These are phyloP conservation scores for Marmota monax DNA, from an alignment of 2,113 vertebrate species.

Conservation along the genomic window DNA sequence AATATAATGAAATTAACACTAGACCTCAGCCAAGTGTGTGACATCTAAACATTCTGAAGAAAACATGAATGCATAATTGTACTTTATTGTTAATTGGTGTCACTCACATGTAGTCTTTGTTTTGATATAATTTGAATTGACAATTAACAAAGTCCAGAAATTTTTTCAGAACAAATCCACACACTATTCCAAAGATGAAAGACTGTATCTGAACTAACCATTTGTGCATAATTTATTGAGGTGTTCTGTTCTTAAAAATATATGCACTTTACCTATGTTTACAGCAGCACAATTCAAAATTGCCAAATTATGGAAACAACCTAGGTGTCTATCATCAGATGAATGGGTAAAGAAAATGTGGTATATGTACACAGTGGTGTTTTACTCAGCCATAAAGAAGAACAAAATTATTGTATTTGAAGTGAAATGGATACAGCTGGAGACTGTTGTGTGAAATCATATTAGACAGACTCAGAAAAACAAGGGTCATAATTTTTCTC, in stretches of 20 bases:
- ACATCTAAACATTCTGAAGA: conserved; percentile 25
- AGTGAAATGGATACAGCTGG: no score
- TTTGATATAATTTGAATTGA: conserved; percentile 9
- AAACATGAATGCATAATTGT: not conserved
- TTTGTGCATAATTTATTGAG: not conserved
- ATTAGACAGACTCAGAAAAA: no score
- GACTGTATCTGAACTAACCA: not conserved
- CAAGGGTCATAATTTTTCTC: no score
- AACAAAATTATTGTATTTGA: no score
- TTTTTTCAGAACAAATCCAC: not conserved
- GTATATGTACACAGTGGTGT: no score
- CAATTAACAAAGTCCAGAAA: not conserved
- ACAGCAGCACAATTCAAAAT: no score
- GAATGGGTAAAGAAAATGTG: no score
- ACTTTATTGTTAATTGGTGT: conserved; percentile 27
- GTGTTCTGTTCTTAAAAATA: conserved; percentile 1
- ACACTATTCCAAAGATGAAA: conserved; percentile 15
- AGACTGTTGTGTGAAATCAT: no score
- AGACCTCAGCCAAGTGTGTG: not conserved
- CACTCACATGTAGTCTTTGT: not conserved
- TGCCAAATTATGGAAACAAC: no score
- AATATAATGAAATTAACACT: not conserved
- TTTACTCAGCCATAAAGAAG: no score
- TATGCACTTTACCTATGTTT: not conserved
- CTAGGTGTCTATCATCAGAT: no score